Conservation (phyloP, 2,797 vertebrate genomes). For the Mionectes olivaceus region DNA sequence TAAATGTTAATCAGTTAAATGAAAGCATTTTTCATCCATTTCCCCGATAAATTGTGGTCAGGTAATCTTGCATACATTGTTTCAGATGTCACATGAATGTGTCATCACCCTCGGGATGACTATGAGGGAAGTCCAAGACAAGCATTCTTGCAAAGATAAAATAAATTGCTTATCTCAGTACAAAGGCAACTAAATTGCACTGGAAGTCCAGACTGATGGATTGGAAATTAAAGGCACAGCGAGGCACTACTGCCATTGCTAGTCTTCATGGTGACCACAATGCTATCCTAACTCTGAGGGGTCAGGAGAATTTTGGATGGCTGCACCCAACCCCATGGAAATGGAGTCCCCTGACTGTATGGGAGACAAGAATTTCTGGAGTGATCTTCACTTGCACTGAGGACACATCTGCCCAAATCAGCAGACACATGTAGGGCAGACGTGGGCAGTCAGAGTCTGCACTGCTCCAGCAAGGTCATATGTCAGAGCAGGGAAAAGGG, state of each 20-base stretch:
- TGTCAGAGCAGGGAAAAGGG: not conserved
- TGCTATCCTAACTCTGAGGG: not conserved
- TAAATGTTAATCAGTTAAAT: conserved; percentile 83
- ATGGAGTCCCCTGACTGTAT: not conserved
- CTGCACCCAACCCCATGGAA: not conserved
- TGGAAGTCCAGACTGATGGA: conserved; percentile 30
- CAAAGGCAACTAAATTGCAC: conserved; percentile 31
- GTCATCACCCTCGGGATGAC: conserved; percentile 33
- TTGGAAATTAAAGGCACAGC: conserved; percentile 22
- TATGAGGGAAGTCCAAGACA: conserved; percentile 23
- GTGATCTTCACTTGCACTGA: not conserved
- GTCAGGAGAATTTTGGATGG: not conserved
- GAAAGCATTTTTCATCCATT: conserved; percentile 80
- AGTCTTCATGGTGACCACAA: not conserved
- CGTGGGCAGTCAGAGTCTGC: not conserved
- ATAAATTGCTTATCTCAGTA: conserved; percentile 57
- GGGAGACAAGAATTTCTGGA: not conserved
- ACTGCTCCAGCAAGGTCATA: not conserved
- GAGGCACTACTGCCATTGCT: not conserved
- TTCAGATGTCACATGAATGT: conserved; percentile 68
- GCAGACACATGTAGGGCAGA: not conserved
- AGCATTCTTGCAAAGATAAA: conserved; percentile 51
- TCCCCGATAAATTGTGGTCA: conserved; percentile 72
- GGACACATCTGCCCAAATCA: not conserved
- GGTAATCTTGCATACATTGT: conserved; percentile 71